These are phyloP conservation scores for Gonocerus acuteangulatus DNA, from an alignment of 2,888 invertebrate species.

Conservation along the genomic window DNA sequence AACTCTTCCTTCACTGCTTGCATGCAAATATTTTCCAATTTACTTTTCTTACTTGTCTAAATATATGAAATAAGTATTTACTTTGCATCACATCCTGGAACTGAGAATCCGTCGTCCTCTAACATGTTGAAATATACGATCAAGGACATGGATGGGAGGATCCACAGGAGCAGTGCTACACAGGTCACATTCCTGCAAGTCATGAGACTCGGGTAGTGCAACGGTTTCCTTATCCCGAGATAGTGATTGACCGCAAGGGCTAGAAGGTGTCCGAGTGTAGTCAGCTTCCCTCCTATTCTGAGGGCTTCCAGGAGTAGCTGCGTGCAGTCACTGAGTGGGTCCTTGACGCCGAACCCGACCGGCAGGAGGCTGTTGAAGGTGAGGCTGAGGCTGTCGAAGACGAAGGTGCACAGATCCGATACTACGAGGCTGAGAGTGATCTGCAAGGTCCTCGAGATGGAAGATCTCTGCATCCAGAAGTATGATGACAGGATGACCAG, in stretches of 20 bases:
- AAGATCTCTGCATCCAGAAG: conserved; percentile 50
- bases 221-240: conserved; percentile 54
- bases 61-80: too few relatives aligned
- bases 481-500: conserved; percentile 49
- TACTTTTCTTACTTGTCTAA: too few relatives aligned
- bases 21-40: too few relatives aligned
- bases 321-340: conserved; percentile 38
- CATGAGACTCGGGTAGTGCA: conserved; percentile 55
- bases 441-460: conserved; percentile 47
- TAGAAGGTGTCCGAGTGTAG: conserved; percentile 55
- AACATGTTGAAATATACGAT: conserved; percentile 49
- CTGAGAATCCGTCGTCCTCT: conserved; percentile 32
- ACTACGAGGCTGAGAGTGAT: conserved; percentile 35
- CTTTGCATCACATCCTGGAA: conserved; percentile 32
- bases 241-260: conserved; percentile 60
- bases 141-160: conserved; percentile 49
- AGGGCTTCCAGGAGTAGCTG: conserved; percentile 45
- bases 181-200: conserved; percentile 49
- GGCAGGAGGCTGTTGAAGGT: conserved; percentile 51
- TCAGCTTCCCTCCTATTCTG: conserved; percentile 53
- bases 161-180: conserved; percentile 51
- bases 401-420: conserved; percentile 44
- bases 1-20: too few relatives aligned
- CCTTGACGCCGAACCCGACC: conserved; percentile 35
- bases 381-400: conserved; percentile 49